Conservation (phyloP, 2,113 vertebrate genomes). For the Ploceus nigricollis region DNA sequence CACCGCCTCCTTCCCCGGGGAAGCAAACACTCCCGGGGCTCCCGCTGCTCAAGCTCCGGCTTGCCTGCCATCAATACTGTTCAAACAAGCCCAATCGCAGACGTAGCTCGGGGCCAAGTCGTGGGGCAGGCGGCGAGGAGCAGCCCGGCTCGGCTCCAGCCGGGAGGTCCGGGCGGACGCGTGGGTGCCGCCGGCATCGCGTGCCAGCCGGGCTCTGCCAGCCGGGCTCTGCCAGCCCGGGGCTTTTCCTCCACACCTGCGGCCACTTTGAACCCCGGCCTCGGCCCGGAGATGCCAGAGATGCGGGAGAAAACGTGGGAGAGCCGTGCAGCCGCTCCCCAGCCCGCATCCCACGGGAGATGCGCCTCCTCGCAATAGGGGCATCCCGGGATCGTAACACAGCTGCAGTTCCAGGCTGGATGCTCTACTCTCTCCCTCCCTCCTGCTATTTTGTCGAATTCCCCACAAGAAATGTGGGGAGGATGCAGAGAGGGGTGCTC, state of each 20-base stretch:
- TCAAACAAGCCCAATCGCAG: conserved; percentile 13
- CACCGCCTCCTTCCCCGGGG: accelerated
- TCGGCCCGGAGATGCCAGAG: neutral
- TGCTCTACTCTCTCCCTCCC: neutral
- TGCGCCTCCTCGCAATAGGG: accelerated
- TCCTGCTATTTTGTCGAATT: neutral
- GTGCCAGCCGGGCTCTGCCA: neutral
- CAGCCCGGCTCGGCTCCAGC: neutral
- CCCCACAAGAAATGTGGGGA: neutral
- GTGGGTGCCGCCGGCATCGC: neutral
- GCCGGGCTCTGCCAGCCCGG: neutral
- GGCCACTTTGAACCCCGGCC: neutral
- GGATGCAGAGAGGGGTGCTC: neutral
- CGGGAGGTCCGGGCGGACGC: neutral
- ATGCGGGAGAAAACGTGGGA: neutral
- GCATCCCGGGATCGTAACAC: neutral
- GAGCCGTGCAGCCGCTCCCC: neutral
- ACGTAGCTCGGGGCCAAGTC: conserved; percentile 50
- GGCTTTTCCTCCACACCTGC: neutral
- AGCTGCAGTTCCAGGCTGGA: accelerated
- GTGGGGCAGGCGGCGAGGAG: neutral
- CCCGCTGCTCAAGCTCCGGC: neutral
- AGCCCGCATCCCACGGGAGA: neutral
- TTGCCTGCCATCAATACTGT: conserved; percentile 14
- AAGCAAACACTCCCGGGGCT: neutral